Evolutionary conservation across 37 sponge, comb jelly and placozoan species (phyloP).

Genomic region (Beroe ovata): DNA sequence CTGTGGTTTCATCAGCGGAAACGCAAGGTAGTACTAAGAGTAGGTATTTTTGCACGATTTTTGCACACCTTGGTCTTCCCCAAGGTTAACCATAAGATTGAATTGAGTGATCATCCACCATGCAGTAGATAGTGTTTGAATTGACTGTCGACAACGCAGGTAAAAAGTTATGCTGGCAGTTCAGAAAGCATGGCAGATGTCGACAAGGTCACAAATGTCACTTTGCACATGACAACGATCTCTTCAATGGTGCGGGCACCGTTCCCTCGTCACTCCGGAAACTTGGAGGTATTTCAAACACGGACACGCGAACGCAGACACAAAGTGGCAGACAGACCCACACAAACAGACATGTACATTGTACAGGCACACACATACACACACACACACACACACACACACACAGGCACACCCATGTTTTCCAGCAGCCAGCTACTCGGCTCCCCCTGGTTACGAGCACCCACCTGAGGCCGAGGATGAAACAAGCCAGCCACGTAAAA

Average conservation of each 20-base stretch:
- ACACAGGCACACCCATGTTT: neutral
- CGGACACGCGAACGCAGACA: neutral
- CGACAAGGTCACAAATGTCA: constrained; percentile 43
- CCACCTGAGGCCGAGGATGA: constrained; percentile 14
- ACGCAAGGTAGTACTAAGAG: too few species aligned
- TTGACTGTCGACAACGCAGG: neutral
- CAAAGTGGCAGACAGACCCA: neutral
- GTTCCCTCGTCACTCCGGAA: neutral
- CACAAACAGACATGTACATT: neutral
- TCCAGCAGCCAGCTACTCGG: neutral
- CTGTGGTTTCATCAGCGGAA: constrained; percentile 1
- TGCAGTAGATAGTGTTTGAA: too few species aligned
- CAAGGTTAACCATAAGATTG: too few species aligned
- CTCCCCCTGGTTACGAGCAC: constrained; percentile 12
- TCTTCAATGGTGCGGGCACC: constrained; percentile 57
- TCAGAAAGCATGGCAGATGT: constrained; percentile 48
- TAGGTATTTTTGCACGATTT: too few species aligned
- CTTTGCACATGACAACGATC: constrained; percentile 65
- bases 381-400: neutral
- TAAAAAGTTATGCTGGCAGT: constrained; percentile 64
- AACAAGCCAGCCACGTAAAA: neutral
- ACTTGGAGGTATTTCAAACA: too few species aligned
- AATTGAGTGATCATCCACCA: too few species aligned
- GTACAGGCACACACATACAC: neutral
- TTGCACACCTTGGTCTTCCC: too few species aligned